Conservation (phyloP, 2,888 invertebrate species). For the Abrostola triplasia region DNA sequence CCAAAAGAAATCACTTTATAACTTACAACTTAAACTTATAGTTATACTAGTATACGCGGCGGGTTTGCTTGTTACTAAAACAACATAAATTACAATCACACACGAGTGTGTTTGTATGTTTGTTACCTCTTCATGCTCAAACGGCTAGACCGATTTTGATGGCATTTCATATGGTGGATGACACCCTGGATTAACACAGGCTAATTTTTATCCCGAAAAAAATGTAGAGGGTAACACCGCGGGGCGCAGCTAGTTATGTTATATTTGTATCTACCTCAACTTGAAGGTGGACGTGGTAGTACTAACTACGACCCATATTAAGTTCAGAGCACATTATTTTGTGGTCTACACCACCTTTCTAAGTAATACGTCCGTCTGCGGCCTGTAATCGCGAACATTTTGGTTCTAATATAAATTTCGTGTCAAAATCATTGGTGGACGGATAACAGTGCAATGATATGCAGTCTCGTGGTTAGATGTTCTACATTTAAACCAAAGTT, state of each 20-base stretch:
- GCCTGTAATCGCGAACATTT: conserved; percentile 10
- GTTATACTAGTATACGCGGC: too few relatives aligned
- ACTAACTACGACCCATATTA: conserved; percentile 20
- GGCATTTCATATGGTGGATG: too few relatives aligned
- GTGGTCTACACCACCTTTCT: conserved; percentile 52
- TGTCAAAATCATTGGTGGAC: background rate
- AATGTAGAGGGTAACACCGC: too few relatives aligned
- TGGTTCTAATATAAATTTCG: conserved; percentile 14
- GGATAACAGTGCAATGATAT: background rate
- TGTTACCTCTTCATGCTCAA: too few relatives aligned
- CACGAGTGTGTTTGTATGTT: too few relatives aligned
- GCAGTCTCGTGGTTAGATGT: background rate
- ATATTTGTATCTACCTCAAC: background rate
- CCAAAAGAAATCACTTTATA: conserved; percentile 36
- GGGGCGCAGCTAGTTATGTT: too few relatives aligned
- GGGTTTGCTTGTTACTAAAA: too few relatives aligned
- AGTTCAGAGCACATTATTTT: conserved; percentile 27
- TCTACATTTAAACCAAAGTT: background rate
- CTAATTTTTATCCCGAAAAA: too few relatives aligned
- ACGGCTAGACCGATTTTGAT: too few relatives aligned
- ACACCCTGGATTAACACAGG: too few relatives aligned
- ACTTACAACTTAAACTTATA: background rate
- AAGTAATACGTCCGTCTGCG: conserved; percentile 15
- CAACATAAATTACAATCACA: too few relatives aligned
- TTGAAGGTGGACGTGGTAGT: background rate